Percentiles rank a stretch among this genome's conserved stretches.
Evolutionary conservation across 2,888 invertebrate genomes (phyloP).

Genomic region (Koerneria pararmatus): DNA sequence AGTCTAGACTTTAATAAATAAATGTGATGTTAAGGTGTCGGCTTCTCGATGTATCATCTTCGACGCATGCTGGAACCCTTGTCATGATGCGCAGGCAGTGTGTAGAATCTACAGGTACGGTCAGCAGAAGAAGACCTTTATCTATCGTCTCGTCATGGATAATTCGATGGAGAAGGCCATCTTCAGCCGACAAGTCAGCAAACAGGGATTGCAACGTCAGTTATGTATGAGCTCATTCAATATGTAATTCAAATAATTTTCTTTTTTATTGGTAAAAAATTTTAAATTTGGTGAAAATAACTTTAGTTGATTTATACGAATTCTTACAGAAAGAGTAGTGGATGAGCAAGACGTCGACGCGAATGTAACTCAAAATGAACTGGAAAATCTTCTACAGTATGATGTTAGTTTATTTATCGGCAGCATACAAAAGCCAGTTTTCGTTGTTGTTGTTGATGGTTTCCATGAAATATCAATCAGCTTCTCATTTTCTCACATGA

Average conservation of each 20-base stretch:
- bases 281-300: background rate
- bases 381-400: slow-evolving; percentile 68
- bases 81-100: slow-evolving; percentile 78
- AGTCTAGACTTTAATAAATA: too few relatives aligned
- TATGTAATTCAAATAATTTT: too few relatives aligned
- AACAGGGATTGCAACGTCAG: slow-evolving; percentile 83
- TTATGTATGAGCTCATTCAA: slow-evolving; percentile 1
- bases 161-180: slow-evolving; percentile 95
- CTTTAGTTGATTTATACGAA: slow-evolving; percentile 6
- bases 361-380: slow-evolving; percentile 63
- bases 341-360: slow-evolving; percentile 97
- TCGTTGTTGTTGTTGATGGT: too few relatives aligned
- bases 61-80: slow-evolving; percentile 98
- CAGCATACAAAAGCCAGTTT: too few relatives aligned
- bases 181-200: slow-evolving; percentile 94
- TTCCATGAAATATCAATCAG: too few relatives aligned
- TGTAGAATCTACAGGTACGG: slow-evolving; percentile 72
- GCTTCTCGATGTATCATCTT: slow-evolving; percentile 95
- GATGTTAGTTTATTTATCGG: too few relatives aligned
- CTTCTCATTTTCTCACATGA: too few relatives aligned
- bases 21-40: slow-evolving; percentile 64
- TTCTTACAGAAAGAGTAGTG: slow-evolving; percentile 77
- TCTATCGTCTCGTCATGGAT: slow-evolving; percentile 92
- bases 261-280: too few relatives aligned
- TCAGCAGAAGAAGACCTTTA: slow-evolving; percentile 79